Base-by-base conservation (phyloP, 2,797 vertebrate genomes). In the Gadopsis bispinosus region DNA sequence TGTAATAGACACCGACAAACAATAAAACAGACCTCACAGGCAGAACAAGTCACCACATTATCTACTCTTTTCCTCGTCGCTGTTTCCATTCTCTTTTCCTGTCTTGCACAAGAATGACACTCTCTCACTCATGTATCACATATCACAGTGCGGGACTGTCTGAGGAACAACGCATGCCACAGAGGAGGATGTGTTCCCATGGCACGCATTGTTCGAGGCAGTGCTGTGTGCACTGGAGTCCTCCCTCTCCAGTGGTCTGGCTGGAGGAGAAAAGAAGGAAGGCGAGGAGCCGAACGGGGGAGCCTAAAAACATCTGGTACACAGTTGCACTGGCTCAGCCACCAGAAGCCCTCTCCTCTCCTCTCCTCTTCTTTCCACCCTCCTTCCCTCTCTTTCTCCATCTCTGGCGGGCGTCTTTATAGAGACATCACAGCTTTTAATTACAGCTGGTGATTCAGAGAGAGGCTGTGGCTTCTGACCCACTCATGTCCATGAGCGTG, bases 261-360 rank as follows among this genome's bases (percentile, higher is more conserved):
- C 84, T 88, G 70, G 63, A 83, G 86, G 88, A 91, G 89, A 61
- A 69, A 80, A 89, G 83, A 85, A 84, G 78, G 84, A 85, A 85
- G 87, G 78, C 73, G 48, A 87, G 79, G 84, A 88, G 80, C 73
- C 71, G 74, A 83, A 87, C 19, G 43, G 68, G 86, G 80, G 76
- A 88, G 88, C 71, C 80, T 81, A 81, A 87, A 84, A 94, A 95
- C 95, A 96, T 96, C 94, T 96, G 95, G 93, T 87, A 78, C 89
- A 89, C 95, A 96, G 94, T 95, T 94, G 94, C 91, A 91, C 85
- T 87, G 89, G 85, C 81, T 84, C 82, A 91, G 81, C 83, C 92
- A 85, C 82, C 89, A 91, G 87, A 90, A 91, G 86, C 86, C 75
- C 84, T 70, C 80, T 77, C 71, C 81, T 79, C 84, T 82, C 55